Evolutionary conservation across 2,888 invertebrate species (phyloP).

Genomic region (Hybos culiciformis): DNA sequence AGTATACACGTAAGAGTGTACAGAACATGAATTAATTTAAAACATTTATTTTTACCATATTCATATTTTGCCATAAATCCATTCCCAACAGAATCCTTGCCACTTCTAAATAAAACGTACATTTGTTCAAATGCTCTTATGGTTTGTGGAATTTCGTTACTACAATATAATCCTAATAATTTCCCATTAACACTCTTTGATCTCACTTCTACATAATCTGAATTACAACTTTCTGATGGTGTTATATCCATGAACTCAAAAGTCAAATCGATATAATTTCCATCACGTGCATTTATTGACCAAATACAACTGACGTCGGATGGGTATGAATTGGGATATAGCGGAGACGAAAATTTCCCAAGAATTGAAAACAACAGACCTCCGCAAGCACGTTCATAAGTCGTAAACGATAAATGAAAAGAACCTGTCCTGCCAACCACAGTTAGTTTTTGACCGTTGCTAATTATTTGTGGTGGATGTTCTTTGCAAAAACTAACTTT

Average conservation of each 20-base stretch:
- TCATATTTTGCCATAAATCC: conserved; percentile 68
- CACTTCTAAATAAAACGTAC: conserved; percentile 68
- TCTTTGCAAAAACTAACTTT: conserved; percentile 46
- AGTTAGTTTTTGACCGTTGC: conserved; percentile 48
- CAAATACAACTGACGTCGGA: conserved; percentile 59
- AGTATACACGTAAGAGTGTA: no score
- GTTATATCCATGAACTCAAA: conserved; percentile 58
- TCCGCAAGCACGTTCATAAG: conserved; percentile 49
- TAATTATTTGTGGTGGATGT: conserved; percentile 47
- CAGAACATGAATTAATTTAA: no score
- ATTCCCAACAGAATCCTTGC: conserved; percentile 38
- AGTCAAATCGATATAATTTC: conserved; percentile 51
- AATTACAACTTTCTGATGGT: conserved; percentile 57
- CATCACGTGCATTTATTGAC: conserved; percentile 49
- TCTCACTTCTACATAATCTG: conserved; percentile 76
- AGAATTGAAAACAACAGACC: conserved; percentile 45
- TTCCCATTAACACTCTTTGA: conserved; percentile 47
- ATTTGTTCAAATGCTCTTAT: conserved; percentile 42
- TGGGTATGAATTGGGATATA: conserved; percentile 57
- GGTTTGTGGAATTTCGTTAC: conserved; percentile 43
- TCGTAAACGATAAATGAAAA: conserved; percentile 36
- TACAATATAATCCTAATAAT: conserved; percentile 62
- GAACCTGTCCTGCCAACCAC: conserved; percentile 17
- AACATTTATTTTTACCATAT: conserved; percentile 48
- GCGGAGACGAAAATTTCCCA: conserved; percentile 55